phyloP scores from a whole-genome alignment of 2,888 invertebrate genomes.

The Drosophila macrospina region DNA sequence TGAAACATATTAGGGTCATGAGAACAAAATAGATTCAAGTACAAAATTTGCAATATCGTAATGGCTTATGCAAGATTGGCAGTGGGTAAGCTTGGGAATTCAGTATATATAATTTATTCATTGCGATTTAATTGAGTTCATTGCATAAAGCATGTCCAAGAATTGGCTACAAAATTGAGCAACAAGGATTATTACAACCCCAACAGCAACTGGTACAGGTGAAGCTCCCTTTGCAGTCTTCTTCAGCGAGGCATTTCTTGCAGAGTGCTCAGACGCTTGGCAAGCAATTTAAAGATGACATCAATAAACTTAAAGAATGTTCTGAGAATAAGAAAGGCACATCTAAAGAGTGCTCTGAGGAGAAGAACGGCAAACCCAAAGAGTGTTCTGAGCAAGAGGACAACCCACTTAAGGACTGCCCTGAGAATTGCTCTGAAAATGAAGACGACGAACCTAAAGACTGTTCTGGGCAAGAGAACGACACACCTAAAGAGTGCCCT shows the following conservation, averaged over 20 bases:
- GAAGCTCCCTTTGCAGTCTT: neutral
- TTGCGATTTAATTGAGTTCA: neutral
- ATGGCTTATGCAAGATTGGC: conserved; percentile 38
- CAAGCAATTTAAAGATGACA: neutral
- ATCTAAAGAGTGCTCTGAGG: too few relatives aligned
- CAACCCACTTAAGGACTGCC: too few relatives aligned
- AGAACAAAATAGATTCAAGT: neutral
- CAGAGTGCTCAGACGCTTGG: conserved; percentile 14
- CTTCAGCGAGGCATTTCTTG: conserved; percentile 5
- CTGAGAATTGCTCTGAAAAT: neutral
- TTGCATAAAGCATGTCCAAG: conserved; percentile 35
- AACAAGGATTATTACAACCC: neutral
- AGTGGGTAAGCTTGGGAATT: conserved; percentile 40
- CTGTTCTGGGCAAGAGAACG: neutral
- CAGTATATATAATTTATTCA: too few relatives aligned
- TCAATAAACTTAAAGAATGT: neutral
- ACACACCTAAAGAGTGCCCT: neutral
- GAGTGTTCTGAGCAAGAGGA: neutral
- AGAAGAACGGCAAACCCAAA: neutral
- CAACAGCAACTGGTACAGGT: neutral
- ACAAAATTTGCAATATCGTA: conserved; percentile 40
- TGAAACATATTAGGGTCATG: neutral
- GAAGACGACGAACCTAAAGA: neutral
- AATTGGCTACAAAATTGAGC: conserved; percentile 7
- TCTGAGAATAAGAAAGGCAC: too few relatives aligned